Conservation (phyloP, 2,797 vertebrate genomes). For the Sebastes oblongus region DNA sequence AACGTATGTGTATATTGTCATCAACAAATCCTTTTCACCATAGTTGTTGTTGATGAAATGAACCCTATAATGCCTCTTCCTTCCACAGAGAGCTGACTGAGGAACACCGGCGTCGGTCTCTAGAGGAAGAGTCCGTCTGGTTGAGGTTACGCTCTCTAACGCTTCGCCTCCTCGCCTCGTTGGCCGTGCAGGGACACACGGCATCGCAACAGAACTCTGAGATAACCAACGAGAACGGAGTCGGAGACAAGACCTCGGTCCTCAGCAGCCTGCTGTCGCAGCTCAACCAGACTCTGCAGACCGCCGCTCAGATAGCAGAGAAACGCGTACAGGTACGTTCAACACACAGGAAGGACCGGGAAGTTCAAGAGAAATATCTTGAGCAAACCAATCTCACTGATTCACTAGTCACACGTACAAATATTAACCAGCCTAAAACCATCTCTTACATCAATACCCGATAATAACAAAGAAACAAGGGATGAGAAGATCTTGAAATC, state of each 20-base stretch:
- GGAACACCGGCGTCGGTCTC: constrained; percentile 86
- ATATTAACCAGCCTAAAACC: too few species aligned
- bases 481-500: too few species aligned
- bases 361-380: background rate
- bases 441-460: too few species aligned
- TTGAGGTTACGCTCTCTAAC: constrained; percentile 91
- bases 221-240: constrained; percentile 89
- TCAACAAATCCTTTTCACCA: too few species aligned
- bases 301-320: constrained; percentile 84
- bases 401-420: too few species aligned
- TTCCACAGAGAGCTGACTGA: constrained; percentile 86
- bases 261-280: constrained; percentile 85
- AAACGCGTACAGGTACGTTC: constrained; percentile 65
- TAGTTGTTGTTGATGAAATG: too few species aligned
- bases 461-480: too few species aligned
- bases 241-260: constrained; percentile 84
- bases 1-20: too few species aligned
- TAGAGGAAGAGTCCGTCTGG: constrained; percentile 94
- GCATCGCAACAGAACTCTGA: constrained; percentile 88
- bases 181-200: constrained; percentile 83
- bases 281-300: constrained; percentile 85
- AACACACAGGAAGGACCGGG: background rate
- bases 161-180: constrained; percentile 87
- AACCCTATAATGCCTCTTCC: background rate
- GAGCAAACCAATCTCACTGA: background rate